phyloP scores from a whole-genome alignment of 2,888 invertebrate genomes.

The Dorcus parallelipipedus region DNA sequence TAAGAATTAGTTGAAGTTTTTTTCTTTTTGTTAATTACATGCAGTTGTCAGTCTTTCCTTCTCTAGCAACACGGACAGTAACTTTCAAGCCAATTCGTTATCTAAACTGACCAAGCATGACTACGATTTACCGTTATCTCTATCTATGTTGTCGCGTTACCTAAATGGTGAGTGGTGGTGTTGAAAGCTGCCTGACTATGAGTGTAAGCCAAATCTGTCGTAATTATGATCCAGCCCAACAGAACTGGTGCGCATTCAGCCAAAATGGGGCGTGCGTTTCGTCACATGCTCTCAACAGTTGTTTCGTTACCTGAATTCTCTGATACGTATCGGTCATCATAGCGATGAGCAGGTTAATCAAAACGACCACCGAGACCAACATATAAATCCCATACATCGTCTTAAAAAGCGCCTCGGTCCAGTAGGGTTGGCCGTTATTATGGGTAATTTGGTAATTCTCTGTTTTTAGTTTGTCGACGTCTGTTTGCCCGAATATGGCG shows the following conservation, averaged over 20 bases:
- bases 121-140: too few relatives aligned
- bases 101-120: too few relatives aligned
- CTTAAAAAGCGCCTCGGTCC: slow-evolving; percentile 87
- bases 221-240: slow-evolving; percentile 45
- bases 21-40: too few relatives aligned
- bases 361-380: slow-evolving; percentile 97
- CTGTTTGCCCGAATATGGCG: slow-evolving; percentile 95
- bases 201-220: not conserved
- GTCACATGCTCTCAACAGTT: slow-evolving; percentile 20
- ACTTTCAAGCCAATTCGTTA: too few relatives aligned
- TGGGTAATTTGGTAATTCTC: slow-evolving; percentile 52
- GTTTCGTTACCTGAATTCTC: slow-evolving; percentile 81
- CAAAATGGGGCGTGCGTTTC: not conserved
- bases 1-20: too few relatives aligned
- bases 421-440: slow-evolving; percentile 63
- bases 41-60: too few relatives aligned
- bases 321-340: slow-evolving; percentile 99
- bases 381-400: slow-evolving; percentile 91
- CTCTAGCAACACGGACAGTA: too few relatives aligned
- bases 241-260: slow-evolving; percentile 42
- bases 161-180: too few relatives aligned
- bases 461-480: slow-evolving; percentile 73
- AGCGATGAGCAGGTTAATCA: slow-evolving; percentile 99
- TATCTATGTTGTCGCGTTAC: too few relatives aligned
- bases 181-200: not conserved